Evolutionary conservation across 2,113 vertebrate species (phyloP), one percentile per base, ranked within the genome.

Genomic region (Orientallactaga bullata): DNA sequence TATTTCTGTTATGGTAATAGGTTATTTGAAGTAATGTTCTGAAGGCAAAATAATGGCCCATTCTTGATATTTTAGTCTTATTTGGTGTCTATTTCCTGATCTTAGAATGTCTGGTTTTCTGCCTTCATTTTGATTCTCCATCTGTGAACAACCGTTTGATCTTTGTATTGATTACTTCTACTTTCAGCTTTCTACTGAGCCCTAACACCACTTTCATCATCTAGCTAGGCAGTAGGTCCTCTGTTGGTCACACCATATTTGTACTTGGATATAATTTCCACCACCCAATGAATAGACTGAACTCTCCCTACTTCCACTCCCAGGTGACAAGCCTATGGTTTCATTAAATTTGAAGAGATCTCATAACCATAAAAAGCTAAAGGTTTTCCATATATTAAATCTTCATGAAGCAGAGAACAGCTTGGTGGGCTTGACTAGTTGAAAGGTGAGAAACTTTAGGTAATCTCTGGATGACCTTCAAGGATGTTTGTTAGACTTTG

Each of bases 321-420:
- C 13, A 39, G 10, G 30, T 84, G 13, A 35, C 88, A 1, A 81
- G 39, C 5, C 73, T 85, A 21, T 35, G 28, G 1, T 76, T 88
- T 88, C 37, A 32, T 80, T 84, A 87, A 69, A 79, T 42, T 81
- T 24, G 72, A 80, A 80, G 24, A 30, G 21, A 80, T 88, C 88
- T 76, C 47, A 28, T 78, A 79, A 35, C 10, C 68, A 61, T 77
- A 65, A 85, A 71, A 68, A 47, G 21, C 21, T 85, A 58, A 63
- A 89, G 23, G 15, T 63, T 94, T 85, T 76, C 58, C 35, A 35
- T 71, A 21, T 71, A n/a, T 73, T 71, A 77, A 79, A 69, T 51
- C 21, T 80, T 15, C 20, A 85, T n/a, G 84, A 60, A 39, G 13
- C 30, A 86, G 35, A 92, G 42, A 80, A 35, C 5, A n/a, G 32